Conservation (phyloP, 2,113 vertebrate species). For the Toxotes chatareus region DNA sequence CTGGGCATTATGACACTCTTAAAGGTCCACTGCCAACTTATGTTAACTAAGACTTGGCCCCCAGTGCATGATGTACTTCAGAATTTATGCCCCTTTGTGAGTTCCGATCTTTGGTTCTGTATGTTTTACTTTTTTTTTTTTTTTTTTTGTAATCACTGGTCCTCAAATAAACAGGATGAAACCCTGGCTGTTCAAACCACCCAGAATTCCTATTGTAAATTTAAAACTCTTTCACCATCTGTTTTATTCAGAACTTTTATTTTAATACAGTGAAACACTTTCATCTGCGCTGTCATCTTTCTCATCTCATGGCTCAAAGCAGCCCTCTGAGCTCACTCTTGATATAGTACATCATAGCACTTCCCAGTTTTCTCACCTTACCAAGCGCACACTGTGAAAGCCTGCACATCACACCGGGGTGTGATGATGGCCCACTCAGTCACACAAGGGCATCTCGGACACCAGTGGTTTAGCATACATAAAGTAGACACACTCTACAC, state of each 20-base stretch:
- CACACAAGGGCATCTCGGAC: slow-evolving; percentile 67
- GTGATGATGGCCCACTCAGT: slow-evolving; percentile 71
- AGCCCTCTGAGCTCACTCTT: slow-evolving; percentile 63
- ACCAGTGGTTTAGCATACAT: slow-evolving; percentile 57
- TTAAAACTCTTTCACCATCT: slow-evolving; percentile 55
- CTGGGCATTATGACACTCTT: slow-evolving; percentile 58
- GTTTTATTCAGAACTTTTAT: slow-evolving; percentile 70
- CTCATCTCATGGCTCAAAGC: slow-evolving; percentile 65
- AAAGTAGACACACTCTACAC: slow-evolving; percentile 31
- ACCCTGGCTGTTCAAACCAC: background rate
- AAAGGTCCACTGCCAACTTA: slow-evolving; percentile 70
- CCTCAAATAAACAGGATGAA: slow-evolving; percentile 41
- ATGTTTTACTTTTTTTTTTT: background rate
- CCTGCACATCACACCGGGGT: slow-evolving; percentile 60
- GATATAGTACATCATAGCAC: slow-evolving; percentile 74
- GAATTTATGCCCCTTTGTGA: slow-evolving; percentile 22
- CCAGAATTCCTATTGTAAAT: slow-evolving; percentile 41
- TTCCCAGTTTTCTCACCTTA: slow-evolving; percentile 79
- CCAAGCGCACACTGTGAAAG: slow-evolving; percentile 65
- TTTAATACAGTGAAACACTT: slow-evolving; percentile 73
- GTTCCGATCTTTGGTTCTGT: background rate
- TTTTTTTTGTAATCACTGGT: background rate
- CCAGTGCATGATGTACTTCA: slow-evolving; percentile 27
- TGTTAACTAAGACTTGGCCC: slow-evolving; percentile 63
- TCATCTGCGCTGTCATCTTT: slow-evolving; percentile 67